Evolutionary conservation across 1,140 invertebrate genomes (phyloP).

Genomic region (Zaprionus davidi): DNA sequence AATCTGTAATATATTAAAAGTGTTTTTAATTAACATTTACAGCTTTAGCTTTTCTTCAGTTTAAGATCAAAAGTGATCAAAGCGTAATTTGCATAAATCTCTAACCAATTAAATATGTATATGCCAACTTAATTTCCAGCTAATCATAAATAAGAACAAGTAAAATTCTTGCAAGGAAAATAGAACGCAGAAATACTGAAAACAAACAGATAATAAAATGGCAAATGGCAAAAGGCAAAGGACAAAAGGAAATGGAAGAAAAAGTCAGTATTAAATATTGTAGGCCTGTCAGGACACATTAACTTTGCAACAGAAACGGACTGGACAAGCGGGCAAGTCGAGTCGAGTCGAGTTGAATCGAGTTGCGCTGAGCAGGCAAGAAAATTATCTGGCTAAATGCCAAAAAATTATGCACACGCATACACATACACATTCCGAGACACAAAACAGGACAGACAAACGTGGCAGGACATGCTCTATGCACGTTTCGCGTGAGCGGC

Average conservation of each 20-base stretch:
- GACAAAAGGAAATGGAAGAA: slow-evolving; percentile 1
- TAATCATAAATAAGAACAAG: slow-evolving; percentile 40
- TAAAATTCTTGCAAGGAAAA: slow-evolving; percentile 13
- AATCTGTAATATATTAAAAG: not conserved
- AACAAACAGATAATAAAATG: slow-evolving; percentile 17
- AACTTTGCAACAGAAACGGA: slow-evolving; percentile 55
- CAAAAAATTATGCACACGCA: slow-evolving; percentile 61
- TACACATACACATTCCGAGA: slow-evolving; percentile 26
- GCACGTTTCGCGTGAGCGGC: slow-evolving; percentile 54
- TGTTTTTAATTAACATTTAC: too few species aligned
- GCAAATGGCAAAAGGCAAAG: slow-evolving; percentile 31
- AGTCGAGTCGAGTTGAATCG: slow-evolving; percentile 31
- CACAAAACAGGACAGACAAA: slow-evolving; percentile 41
- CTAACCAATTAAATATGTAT: slow-evolving; percentile 26
- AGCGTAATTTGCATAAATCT: too few species aligned
- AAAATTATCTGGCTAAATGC: slow-evolving; percentile 66
- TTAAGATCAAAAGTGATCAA: too few species aligned
- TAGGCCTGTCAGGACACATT: slow-evolving; percentile 57
- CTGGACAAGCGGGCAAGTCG: slow-evolving; percentile 35
- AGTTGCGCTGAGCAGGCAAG: slow-evolving; percentile 57
- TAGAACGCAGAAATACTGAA: not conserved
- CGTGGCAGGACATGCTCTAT: slow-evolving; percentile 56
- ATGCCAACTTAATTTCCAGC: slow-evolving; percentile 35
- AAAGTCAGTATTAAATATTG: slow-evolving; percentile 49
- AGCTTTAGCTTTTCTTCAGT: not conserved